These are phyloP conservation scores for Harlomillsia oculata DNA, from an alignment of 1,140 invertebrate species.

Conservation along the genomic window DNA sequence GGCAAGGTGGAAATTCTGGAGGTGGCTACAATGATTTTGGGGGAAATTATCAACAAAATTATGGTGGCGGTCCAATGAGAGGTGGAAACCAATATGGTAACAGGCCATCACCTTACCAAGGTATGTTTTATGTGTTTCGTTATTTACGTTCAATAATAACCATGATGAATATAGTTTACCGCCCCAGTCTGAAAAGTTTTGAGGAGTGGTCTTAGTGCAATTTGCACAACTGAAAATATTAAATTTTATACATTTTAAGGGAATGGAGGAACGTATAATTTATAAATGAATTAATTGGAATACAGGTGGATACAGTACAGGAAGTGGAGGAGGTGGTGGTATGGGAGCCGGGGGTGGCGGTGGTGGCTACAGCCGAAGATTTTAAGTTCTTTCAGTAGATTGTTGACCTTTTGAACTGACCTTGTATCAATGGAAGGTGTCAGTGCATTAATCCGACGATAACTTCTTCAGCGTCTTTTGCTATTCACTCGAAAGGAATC, in stretches of 20 bases:
- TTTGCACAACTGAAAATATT: too few species aligned
- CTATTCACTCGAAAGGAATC: too few species aligned
- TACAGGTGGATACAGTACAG: background rate
- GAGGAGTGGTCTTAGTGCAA: too few species aligned
- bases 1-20: slow-evolving; percentile 26
- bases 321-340: slow-evolving; percentile 4
- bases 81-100: slow-evolving; percentile 31
- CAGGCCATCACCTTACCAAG: slow-evolving; percentile 35
- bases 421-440: background rate
- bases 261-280: too few species aligned
- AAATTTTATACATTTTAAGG: too few species aligned
- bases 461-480: background rate
- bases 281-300: too few species aligned
- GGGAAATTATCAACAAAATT: slow-evolving; percentile 36
- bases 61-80: slow-evolving; percentile 36
- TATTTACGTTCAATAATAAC: background rate
- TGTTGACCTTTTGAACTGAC: too few species aligned
- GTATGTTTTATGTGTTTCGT: slow-evolving; percentile 12
- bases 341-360: slow-evolving; percentile 20
- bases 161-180: background rate
- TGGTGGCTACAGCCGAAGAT: slow-evolving; percentile 31
- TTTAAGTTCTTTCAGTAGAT: slow-evolving; percentile 15
- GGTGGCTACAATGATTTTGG: slow-evolving; percentile 35
- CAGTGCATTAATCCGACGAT: background rate
- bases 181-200: background rate